A percentile compares a stretch with the other conserved stretches of the same genome.
These are phyloP conservation scores for Zhuqinia jingwanae DNA, from an alignment of 2,888 invertebrate species.

Conservation along the genomic window DNA sequence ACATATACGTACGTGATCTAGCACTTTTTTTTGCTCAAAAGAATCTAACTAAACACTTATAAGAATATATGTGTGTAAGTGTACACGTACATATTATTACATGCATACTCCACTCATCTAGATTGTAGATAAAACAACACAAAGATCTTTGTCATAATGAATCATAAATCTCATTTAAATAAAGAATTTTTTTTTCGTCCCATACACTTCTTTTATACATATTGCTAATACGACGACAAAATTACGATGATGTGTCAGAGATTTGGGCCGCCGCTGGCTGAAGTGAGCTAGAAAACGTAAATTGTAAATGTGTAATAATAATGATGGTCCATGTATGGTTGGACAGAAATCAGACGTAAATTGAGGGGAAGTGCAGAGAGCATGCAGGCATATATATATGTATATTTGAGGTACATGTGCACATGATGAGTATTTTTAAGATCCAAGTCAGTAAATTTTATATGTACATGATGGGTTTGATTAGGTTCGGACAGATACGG, in stretches of 20 bases:
- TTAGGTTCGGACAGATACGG: slow-evolving; percentile 44
- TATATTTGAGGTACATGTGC: too few relatives aligned
- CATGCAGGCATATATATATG: neutral
- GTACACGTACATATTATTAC: neutral
- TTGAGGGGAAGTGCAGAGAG: neutral
- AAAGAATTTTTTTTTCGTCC: slow-evolving; percentile 43
- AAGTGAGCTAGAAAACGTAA: slow-evolving; percentile 42
- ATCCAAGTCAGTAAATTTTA: neutral
- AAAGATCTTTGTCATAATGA: slow-evolving; percentile 62
- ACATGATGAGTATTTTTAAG: neutral
- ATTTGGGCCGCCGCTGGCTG: slow-evolving; percentile 64
- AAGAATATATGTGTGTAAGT: too few relatives aligned
- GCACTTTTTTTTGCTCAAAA: neutral
- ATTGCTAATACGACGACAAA: slow-evolving; percentile 24
- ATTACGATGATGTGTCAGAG: slow-evolving; percentile 61
- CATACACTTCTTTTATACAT: slow-evolving; percentile 45
- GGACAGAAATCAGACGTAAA: slow-evolving; percentile 29
- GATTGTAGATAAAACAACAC: slow-evolving; percentile 49
- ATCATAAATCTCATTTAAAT: slow-evolving; percentile 69
- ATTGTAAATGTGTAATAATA: slow-evolving; percentile 21
- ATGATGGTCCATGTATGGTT: slow-evolving; percentile 48
- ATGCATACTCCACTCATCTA: neutral
- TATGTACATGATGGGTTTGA: slow-evolving; percentile 32
- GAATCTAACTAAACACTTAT: slow-evolving; percentile 9
- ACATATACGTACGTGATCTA: slow-evolving; percentile 48